Percentiles rank a stretch among this genome's conserved stretches.
Evolutionary conservation across 2,797 vertebrate species (phyloP).

Genomic region (Cyprinodon diabolis): DNA sequence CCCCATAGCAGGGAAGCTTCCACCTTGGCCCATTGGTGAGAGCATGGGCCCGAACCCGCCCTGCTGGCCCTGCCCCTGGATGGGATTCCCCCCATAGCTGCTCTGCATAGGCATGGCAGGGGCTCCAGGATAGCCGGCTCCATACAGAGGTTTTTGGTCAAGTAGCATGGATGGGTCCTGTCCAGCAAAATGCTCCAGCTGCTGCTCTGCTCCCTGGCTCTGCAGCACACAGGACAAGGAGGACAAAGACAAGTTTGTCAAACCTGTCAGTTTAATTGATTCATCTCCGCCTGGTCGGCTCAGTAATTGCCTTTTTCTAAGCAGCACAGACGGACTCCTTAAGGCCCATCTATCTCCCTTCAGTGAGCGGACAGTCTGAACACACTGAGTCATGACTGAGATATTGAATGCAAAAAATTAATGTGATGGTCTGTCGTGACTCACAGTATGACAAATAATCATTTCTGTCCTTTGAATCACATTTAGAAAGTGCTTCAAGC

Average conservation of each 20-base stretch:
- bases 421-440: conserved; percentile 28
- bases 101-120: conserved; percentile 86
- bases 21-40: conserved; percentile 85
- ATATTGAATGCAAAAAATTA: conserved; percentile 49
- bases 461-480: conserved; percentile 5
- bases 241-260: conserved; percentile 48
- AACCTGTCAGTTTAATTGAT: conserved; percentile 57
- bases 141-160: conserved; percentile 91
- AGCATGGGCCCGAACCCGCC: conserved; percentile 81
- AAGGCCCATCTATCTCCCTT: conserved; percentile 58
- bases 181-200: conserved; percentile 87
- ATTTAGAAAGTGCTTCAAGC: not conserved
- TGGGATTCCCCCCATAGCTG: conserved; percentile 80
- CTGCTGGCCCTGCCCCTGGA: conserved; percentile 80
- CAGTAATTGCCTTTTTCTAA: conserved; percentile 61
- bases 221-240: conserved; percentile 58
- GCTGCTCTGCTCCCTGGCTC: conserved; percentile 86
- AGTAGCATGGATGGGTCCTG: conserved; percentile 89
- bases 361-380: conserved; percentile 47
- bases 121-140: conserved; percentile 88
- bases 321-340: conserved; percentile 46
- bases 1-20: conserved; percentile 83
- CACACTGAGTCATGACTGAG: conserved; percentile 55
- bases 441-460: conserved; percentile 19
- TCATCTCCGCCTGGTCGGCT: conserved; percentile 52